Evolutionary conservation across 2,888 invertebrate genomes (phyloP).

Genomic region (Dryocosmus kuriphilus): DNA sequence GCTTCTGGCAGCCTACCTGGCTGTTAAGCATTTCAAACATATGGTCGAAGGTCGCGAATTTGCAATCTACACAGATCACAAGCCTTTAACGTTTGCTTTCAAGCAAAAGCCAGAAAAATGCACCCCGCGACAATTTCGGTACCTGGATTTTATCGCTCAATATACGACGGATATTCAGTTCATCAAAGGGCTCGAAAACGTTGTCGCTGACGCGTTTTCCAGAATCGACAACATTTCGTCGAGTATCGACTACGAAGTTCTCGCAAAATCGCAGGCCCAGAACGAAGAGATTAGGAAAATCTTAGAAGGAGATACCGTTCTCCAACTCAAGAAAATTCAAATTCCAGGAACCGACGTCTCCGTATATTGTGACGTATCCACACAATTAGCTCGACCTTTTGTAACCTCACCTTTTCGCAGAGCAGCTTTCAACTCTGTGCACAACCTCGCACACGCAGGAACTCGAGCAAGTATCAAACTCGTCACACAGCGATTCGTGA

Average conservation of each 20-base stretch:
- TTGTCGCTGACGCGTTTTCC: neutral
- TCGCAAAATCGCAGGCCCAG: neutral
- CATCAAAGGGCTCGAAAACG: neutral
- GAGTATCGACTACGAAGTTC: neutral
- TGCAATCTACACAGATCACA: too few relatives aligned
- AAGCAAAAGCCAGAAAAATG: conserved; percentile 2
- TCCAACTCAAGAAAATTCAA: neutral
- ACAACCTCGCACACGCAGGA: too few relatives aligned
- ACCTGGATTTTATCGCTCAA: too few relatives aligned
- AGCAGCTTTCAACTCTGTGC: too few relatives aligned
- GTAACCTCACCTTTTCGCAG: conserved; percentile 32
- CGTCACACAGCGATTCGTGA: too few relatives aligned
- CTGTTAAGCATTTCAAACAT: too few relatives aligned
- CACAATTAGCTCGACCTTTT: conserved; percentile 43
- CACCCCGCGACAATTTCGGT: too few relatives aligned
- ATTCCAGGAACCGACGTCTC: neutral
- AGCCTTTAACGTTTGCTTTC: neutral
- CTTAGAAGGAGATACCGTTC: neutral
- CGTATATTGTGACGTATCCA: conserved; percentile 8
- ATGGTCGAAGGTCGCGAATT: too few relatives aligned
- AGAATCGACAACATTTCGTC: neutral
- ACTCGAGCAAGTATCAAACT: too few relatives aligned
- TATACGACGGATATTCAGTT: neutral
- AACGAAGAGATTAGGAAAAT: conserved; percentile 41
- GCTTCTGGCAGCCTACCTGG: too few relatives aligned